These are phyloP conservation scores for Drosophila maculinotata DNA, from an alignment of 2,888 invertebrate genomes.

Conservation along the genomic window DNA sequence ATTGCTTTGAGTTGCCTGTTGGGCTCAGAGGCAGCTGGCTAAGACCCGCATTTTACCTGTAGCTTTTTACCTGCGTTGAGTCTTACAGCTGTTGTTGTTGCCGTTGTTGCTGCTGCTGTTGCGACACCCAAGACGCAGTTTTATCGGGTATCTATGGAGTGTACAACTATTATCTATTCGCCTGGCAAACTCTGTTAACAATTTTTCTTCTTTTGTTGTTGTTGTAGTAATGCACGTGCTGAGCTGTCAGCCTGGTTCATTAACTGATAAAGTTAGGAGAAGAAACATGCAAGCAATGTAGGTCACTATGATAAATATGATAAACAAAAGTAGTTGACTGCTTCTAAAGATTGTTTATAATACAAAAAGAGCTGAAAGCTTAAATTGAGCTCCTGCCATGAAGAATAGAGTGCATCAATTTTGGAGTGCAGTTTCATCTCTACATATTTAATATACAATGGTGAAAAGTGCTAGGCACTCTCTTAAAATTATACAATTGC, in stretches of 20 bases:
- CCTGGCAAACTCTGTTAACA: constrained; percentile 50
- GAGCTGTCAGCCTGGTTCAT: constrained; percentile 46
- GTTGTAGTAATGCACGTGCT: constrained; percentile 37
- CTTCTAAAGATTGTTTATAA: too few relatives aligned
- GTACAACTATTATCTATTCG: constrained; percentile 43
- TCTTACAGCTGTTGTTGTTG: constrained; percentile 42
- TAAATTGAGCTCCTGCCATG: too few relatives aligned
- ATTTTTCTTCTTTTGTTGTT: constrained; percentile 18
- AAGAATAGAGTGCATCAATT: too few relatives aligned
- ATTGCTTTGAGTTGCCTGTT: constrained; percentile 59
- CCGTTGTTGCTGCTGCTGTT: constrained; percentile 57
- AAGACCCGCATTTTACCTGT: constrained; percentile 63
- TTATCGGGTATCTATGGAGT: constrained; percentile 52
- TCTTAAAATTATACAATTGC: too few relatives aligned
- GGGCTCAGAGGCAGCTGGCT: constrained; percentile 51
- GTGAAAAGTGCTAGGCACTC: too few relatives aligned
- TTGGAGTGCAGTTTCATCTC: too few relatives aligned
- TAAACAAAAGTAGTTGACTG: constrained; percentile 18
- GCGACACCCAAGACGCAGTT: constrained; percentile 66
- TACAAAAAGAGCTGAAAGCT: background rate
- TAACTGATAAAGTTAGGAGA: constrained; percentile 60
- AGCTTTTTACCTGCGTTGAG: constrained; percentile 39
- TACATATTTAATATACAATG: too few relatives aligned
- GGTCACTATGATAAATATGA: constrained; percentile 57
- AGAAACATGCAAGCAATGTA: constrained; percentile 37